A percentile compares a stretch with the other conserved stretches of the same genome.
phyloP scores from a whole-genome alignment of 1,140 invertebrate species.

The Palaemon carinicauda region DNA sequence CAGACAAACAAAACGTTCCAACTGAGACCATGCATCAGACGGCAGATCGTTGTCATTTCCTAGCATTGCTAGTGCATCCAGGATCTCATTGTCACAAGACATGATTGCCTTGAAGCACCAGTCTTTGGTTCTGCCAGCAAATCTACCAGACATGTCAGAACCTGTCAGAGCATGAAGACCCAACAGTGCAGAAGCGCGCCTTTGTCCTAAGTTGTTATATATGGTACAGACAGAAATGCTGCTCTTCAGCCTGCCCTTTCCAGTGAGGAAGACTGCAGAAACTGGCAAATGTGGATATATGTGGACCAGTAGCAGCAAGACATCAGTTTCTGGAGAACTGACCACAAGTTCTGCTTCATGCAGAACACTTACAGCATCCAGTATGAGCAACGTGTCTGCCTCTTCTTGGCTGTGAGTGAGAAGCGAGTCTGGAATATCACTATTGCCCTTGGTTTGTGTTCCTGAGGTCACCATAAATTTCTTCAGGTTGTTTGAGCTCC shows the following conservation, averaged over 20 bases:
- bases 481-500: not conserved
- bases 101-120: no score
- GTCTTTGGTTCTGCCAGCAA: conserved; percentile 37
- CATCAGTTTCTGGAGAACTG: conserved; percentile 21
- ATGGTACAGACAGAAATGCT: not conserved
- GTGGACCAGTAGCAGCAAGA: not conserved
- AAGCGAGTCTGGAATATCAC: no score
- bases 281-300: not conserved
- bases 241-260: no score
- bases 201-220: no score
- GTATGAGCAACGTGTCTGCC: conserved; percentile 11
- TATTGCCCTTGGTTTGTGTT: no score
- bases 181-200: not conserved
- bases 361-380: not conserved
- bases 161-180: conserved; percentile 17
- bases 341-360: not conserved
- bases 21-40: no score
- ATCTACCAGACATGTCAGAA: not conserved
- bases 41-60: no score
- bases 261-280: not conserved
- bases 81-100: no score
- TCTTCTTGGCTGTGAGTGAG: no score
- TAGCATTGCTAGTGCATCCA: no score
- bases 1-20: no score
- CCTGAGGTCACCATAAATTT: no score